These are phyloP conservation scores for Sitodiplosis mosellana DNA, from an alignment of 1,140 invertebrate species.

Conservation along the genomic window DNA sequence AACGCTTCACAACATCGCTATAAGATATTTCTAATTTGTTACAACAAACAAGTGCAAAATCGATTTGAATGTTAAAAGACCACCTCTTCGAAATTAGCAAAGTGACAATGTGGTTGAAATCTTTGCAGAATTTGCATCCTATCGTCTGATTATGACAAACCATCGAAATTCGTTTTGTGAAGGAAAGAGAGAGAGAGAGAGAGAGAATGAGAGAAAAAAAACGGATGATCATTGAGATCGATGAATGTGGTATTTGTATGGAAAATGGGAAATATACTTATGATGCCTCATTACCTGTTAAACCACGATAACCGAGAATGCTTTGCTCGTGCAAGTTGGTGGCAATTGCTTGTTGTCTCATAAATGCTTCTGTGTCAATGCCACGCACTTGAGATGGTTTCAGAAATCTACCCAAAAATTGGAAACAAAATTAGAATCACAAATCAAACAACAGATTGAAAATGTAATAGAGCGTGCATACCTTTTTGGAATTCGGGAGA, in stretches of 20 bases:
- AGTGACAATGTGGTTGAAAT: slow-evolving; percentile 3
- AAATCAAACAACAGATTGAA: neutral
- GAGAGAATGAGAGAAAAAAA: no score
- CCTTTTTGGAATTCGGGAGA: slow-evolving; percentile 38
- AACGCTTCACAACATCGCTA: no score
- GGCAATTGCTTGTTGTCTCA: slow-evolving; percentile 36
- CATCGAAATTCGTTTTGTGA: neutral
- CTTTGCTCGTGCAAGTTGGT: slow-evolving; percentile 37
- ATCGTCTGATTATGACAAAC: slow-evolving; percentile 2
- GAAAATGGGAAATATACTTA: neutral
- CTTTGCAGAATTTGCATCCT: slow-evolving; percentile 3
- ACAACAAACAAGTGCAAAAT: no score
- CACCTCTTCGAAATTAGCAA: no score
- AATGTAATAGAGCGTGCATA: slow-evolving; percentile 3
- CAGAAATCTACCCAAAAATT: slow-evolving; percentile 27
- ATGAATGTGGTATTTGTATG: no score
- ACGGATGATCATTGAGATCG: no score
- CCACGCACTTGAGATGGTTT: slow-evolving; percentile 39
- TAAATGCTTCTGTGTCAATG: slow-evolving; percentile 37
- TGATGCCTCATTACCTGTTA: slow-evolving; percentile 28
- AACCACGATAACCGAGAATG: slow-evolving; percentile 40
- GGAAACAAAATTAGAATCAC: neutral
- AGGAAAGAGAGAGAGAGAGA: neutral
- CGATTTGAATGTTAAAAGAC: no score
- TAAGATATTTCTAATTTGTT: no score